phyloP scores from a whole-genome alignment of 2,888 invertebrate genomes.

The Gonocerus acuteangulatus region DNA sequence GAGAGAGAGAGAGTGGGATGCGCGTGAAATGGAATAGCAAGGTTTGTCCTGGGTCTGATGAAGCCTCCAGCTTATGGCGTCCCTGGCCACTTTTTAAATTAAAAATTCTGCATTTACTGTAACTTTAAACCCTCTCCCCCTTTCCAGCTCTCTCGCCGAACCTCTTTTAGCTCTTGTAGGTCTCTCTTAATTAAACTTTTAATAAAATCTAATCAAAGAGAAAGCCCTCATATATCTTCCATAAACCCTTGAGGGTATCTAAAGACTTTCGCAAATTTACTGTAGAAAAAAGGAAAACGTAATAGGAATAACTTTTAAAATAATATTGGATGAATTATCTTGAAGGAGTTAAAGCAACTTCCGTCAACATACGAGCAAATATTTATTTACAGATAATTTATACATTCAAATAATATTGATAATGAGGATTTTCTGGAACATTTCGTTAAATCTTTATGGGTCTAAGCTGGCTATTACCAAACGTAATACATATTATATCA shows the following conservation, averaged over 20 bases:
- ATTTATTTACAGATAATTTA: too few species aligned
- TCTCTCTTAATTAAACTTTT: conserved; percentile 9
- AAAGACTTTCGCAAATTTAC: background rate
- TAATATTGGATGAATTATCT: background rate
- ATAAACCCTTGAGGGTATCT: background rate
- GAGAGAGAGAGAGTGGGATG: too few species aligned
- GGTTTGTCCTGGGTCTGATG: conserved; percentile 3
- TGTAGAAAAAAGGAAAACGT: background rate
- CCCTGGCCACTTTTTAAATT: conserved; percentile 6
- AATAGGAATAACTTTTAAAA: background rate
- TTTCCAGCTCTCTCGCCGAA: background rate
- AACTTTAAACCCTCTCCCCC: conserved; percentile 4
- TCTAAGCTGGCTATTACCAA: too few species aligned
- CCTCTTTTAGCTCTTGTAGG: background rate
- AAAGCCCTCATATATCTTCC: background rate
- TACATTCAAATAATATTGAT: too few species aligned
- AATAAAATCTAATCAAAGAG: conserved; percentile 14
- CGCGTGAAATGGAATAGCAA: too few species aligned
- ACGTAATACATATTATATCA: too few species aligned
- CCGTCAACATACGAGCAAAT: too few species aligned
- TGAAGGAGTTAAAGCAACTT: too few species aligned
- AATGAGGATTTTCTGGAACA: too few species aligned
- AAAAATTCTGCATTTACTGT: conserved; percentile 16
- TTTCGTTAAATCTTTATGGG: too few species aligned
- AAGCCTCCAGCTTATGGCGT: background rate